These are phyloP conservation scores for Ophonus ardosiacus DNA, from an alignment of 2,888 invertebrate species.

Conservation along the genomic window DNA sequence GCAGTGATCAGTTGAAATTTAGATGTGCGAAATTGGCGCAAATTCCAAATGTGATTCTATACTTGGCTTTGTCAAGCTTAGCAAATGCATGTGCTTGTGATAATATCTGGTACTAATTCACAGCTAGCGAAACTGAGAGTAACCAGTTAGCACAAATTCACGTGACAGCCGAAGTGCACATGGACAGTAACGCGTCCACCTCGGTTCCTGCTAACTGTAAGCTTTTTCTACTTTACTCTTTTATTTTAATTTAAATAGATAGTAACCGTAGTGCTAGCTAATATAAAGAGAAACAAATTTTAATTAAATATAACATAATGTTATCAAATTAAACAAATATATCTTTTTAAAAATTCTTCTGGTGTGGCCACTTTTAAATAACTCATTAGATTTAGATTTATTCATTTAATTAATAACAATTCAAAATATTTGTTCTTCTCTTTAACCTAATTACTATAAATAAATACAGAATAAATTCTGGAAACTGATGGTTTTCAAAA, in stretches of 20 bases:
- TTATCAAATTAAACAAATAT: too few species aligned
- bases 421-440: not conserved
- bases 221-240: constrained; percentile 41
- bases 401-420: not conserved
- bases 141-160: constrained; percentile 61
- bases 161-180: constrained; percentile 61
- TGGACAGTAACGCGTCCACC: constrained; percentile 54
- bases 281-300: too few species aligned
- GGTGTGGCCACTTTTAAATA: not conserved
- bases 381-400: not conserved
- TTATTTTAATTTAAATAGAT: constrained; percentile 3
- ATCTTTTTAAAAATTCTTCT: not conserved
- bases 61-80: not conserved
- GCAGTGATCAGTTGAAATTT: too few species aligned
- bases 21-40: not conserved
- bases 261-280: not conserved
- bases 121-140: constrained; percentile 63
- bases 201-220: constrained; percentile 56
- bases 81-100: constrained; percentile 50
- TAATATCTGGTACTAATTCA: constrained; percentile 59
- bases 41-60: not conserved
- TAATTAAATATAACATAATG: too few species aligned
- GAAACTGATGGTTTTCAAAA: too few species aligned
- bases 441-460: too few species aligned
- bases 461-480: too few species aligned